Evolutionary conservation across 2,797 vertebrate genomes (phyloP).

Genomic region (Yasuhikotakia modesta): DNA sequence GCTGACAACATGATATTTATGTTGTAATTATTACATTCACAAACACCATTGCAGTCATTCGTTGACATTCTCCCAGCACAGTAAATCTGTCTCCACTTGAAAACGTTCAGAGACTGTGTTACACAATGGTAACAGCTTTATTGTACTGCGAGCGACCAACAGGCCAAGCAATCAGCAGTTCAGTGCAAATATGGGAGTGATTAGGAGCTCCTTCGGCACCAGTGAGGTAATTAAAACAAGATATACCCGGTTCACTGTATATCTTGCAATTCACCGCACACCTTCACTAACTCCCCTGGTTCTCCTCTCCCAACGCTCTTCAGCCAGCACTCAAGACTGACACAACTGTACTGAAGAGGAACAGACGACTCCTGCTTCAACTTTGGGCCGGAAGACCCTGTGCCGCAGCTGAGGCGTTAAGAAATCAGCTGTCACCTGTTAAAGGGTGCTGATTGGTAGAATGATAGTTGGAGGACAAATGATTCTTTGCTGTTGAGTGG

Average conservation of each 20-base stretch:
- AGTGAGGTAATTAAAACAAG: constrained; percentile 54
- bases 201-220: constrained; percentile 32
- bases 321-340: constrained; percentile 5
- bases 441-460: background rate
- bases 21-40: background rate
- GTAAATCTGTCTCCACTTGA: constrained; percentile 21
- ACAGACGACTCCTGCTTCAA: background rate
- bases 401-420: background rate
- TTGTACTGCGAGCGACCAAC: constrained; percentile 11
- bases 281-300: constrained; percentile 8
- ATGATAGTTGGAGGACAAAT: background rate
- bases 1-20: background rate
- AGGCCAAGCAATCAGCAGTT: constrained; percentile 32
- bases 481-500: background rate
- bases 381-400: background rate
- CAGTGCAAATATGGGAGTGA: constrained; percentile 30
- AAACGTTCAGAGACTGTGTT: background rate
- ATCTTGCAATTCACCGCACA: constrained; percentile 38
- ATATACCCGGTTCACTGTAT: constrained; percentile 43
- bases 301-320: background rate
- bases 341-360: background rate
- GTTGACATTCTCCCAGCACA: background rate
- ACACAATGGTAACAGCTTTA: constrained; percentile 29
- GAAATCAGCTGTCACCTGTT: too few species aligned
- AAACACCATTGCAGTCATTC: background rate